Evolutionary conservation across 2,888 invertebrate genomes (phyloP).

Genomic region (Tricholauxania praeusta): DNA sequence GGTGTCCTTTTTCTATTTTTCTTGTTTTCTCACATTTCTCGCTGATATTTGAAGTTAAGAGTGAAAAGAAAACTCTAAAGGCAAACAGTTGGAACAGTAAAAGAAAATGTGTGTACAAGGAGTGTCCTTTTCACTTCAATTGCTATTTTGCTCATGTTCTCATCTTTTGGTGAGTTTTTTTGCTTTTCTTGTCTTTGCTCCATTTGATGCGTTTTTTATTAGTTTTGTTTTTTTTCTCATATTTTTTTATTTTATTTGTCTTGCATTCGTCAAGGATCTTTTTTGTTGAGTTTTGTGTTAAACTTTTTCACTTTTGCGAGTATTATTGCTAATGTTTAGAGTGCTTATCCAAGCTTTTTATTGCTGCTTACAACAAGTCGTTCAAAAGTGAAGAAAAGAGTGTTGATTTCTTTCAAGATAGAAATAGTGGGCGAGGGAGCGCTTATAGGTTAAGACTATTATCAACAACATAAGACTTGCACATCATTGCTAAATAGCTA

Average conservation of each 20-base stretch:
- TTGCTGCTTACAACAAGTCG: too few relatives aligned
- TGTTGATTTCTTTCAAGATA: too few relatives aligned
- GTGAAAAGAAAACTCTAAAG: not conserved
- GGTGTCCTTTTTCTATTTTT: not conserved
- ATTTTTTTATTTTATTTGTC: not conserved
- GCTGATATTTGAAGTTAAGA: not conserved
- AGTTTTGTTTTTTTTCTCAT: slow-evolving; percentile 8
- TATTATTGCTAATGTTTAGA: slow-evolving; percentile 47
- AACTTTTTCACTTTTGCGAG: slow-evolving; percentile 33
- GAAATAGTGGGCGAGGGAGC: too few relatives aligned
- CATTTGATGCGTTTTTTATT: slow-evolving; percentile 23
- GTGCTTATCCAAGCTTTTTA: too few relatives aligned
- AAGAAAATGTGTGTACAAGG: slow-evolving; percentile 2
- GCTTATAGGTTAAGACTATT: too few relatives aligned
- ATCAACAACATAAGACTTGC: too few relatives aligned
- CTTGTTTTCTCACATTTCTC: not conserved
- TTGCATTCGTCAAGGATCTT: slow-evolving; percentile 19
- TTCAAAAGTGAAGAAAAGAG: too few relatives aligned
- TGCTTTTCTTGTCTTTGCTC: not conserved
- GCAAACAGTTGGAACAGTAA: not conserved
- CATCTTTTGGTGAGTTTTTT: not conserved
- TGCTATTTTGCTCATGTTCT: slow-evolving; percentile 21
- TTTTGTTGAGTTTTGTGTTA: slow-evolving; percentile 25
- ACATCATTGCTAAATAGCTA: too few relatives aligned
- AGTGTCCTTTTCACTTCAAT: slow-evolving; percentile 23